phyloP scores from a whole-genome alignment of 2,113 vertebrate species.

The Anseranas semipalmata region DNA sequence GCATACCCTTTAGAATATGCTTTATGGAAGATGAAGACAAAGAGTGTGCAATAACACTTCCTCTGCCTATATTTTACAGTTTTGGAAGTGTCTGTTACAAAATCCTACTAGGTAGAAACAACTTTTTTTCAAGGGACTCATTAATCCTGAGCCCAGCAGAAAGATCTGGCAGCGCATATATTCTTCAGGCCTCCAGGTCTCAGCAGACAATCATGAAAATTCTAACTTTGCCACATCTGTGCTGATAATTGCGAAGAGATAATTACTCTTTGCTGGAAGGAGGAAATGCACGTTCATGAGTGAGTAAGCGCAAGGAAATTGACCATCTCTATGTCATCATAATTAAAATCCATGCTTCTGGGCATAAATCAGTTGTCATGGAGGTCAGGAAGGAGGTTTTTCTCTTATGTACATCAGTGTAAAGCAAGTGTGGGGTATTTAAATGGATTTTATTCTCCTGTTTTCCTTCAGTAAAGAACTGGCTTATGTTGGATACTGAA shows the following conservation, averaged over 20 bases:
- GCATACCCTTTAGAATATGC: background rate
- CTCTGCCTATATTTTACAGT: background rate
- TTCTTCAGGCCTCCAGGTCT: constrained; percentile 14
- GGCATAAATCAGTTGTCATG: constrained; percentile 17
- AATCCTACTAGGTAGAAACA: background rate
- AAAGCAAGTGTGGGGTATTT: background rate
- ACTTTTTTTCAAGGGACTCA: constrained; percentile 1
- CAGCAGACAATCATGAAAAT: constrained; percentile 48
- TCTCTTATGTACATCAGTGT: background rate
- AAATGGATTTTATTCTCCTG: background rate
- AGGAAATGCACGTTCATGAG: constrained; percentile 19
- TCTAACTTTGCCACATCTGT: constrained; percentile 50
- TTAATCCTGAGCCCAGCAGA: constrained; percentile 24
- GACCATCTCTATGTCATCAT: background rate
- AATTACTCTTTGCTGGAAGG: constrained; percentile 66
- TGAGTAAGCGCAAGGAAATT: constrained; percentile 41
- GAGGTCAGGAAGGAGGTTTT: constrained; percentile 30
- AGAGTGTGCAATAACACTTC: background rate
- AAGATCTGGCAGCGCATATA: background rate
- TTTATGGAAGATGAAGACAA: background rate
- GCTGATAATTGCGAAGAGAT: constrained; percentile 66
- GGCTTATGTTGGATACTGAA: background rate
- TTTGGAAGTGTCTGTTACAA: background rate
- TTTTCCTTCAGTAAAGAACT: background rate
- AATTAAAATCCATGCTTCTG: constrained; percentile 56